Evolutionary conservation across 2,888 invertebrate species (phyloP), one percentile per base, ranked within the genome.

Genomic region (Myopa testacea): DNA sequence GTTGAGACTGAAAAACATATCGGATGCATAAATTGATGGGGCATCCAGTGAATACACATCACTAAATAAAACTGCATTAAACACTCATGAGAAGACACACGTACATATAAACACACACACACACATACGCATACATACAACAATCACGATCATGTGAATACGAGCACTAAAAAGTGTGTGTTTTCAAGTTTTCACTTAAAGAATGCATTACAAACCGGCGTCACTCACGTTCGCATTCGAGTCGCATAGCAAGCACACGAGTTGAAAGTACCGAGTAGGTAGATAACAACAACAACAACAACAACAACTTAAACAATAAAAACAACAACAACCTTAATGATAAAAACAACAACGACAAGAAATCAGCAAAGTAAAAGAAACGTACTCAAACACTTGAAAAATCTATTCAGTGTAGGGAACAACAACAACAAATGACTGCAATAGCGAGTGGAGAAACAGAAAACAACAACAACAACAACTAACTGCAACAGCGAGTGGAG

Each of bases 151-250:
- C 7, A 19, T 3, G 4, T 50, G 8, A 6, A n/a, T 58, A 45
- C 8, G 0, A 19, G 50, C 3, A 26, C 19, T 19, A 26, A 26
- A 45, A 19, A 45, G 10, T 38, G 16, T 19, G 58, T 58, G 14
- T 37, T 63, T 63, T 34, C 14, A 37, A 63, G 63, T 63, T 63
- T 63, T 63, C 63, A 34, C 63, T 63, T 63, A 16, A 63, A 34
- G 63, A 63, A 63, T 63, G 63, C 63, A 63, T 14, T 37, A 4
- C 37, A 63, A 45, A 45, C 45, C 45, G 45, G 45, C 45, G 34
- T 63, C 12, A 16, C 26, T 63, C 63, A 37, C 6, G 7, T 45
- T 45, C 10, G 26, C 26, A 63, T 37, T 63, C 63, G 63, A 63
- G 12, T 12, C 10, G 14, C 37, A 12, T 16, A 10, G 12, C 37